Evolutionary conservation across 2,797 vertebrate genomes (phyloP).

Genomic region (Bucorvus abyssinicus): DNA sequence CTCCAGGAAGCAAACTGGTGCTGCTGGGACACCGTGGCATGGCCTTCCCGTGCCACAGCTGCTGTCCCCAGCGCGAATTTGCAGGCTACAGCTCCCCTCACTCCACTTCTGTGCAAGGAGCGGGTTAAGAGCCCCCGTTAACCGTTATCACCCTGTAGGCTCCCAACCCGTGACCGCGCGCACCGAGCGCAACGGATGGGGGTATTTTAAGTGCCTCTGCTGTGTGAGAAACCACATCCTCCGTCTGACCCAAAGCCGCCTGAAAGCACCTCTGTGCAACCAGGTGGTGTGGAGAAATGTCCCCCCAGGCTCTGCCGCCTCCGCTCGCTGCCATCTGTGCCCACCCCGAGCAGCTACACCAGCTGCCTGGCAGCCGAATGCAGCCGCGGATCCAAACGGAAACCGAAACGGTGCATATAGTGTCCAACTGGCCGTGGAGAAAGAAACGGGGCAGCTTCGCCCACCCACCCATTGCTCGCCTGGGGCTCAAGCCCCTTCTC

Average conservation of each 20-base stretch:
- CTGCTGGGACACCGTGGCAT: no score
- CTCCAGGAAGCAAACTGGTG: not conserved
- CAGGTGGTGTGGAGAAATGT: not conserved
- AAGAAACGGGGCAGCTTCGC: not conserved
- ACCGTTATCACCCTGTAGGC: rapidly evolving
- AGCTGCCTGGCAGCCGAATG: not conserved
- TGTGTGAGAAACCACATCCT: not conserved
- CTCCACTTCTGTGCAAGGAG: not conserved
- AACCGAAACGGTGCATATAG: rapidly evolving
- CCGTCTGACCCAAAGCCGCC: not conserved
- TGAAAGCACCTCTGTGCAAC: not conserved
- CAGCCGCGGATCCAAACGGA: rapidly evolving
- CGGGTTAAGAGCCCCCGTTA: rapidly evolving
- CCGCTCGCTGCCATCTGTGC: not conserved
- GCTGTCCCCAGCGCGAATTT: not conserved
- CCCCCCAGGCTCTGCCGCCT: not conserved
- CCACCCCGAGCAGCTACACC: not conserved
- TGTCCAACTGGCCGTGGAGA: not conserved
- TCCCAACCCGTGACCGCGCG: not conserved
- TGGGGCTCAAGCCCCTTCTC: not conserved
- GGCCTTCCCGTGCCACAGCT: not conserved
- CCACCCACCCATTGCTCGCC: not conserved
- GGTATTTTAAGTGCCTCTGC: not conserved
- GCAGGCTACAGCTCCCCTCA: not conserved
- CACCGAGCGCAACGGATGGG: not conserved